Evolutionary conservation across 2,797 vertebrate species (phyloP), one percentile per base, ranked within the genome.

Genomic region (Notamacropus eugenii): DNA sequence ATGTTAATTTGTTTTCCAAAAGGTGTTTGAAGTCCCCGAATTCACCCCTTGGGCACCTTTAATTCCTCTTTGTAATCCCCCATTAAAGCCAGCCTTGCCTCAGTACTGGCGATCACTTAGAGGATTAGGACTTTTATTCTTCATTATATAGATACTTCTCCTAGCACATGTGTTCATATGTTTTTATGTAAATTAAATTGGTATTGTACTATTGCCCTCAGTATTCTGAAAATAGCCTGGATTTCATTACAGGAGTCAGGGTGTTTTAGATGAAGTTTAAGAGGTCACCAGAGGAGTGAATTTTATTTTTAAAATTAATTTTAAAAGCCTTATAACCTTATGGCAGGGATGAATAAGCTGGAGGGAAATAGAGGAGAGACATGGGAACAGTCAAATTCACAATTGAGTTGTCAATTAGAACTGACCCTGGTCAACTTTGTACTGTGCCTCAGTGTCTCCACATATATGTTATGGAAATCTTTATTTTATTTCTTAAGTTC

Each of bases 61-160:
- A 98, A 98, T 98, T 98, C 98, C 95, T 98, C 95, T 97, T 98
- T 96, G 95, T 98, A 98, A 98, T 98, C 98, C 97, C 96, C 91
- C 97, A 97, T 94, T 97, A 97, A 96, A 98, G 95, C 96, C 96
- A 96, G 96, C 96, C 40, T 87, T 87, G 74, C 97, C 96, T 98
- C 97, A 97, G 97, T 97, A 97, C 97, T 98, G 98, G 92, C 94
- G 96, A 97, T 98, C 93, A 98, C 97, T 98, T 97, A 95, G 96
- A 95, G 98, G 97, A 98, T 96, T 97, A 96, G 97, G 98, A 97
- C 29, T 98, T 98, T 95, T 97, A 98, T 97, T 97, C 98, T 98
- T 94, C n/a, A 97, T 98, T 98, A 98, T 97, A 97, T 91, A 98
- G 97, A 97, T 97, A 97, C 95, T 97, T 97, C 97, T 98, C 96